These are phyloP conservation scores for Melikaiella ostensackeni DNA, from an alignment of 2,888 invertebrate genomes.

Conservation along the genomic window DNA sequence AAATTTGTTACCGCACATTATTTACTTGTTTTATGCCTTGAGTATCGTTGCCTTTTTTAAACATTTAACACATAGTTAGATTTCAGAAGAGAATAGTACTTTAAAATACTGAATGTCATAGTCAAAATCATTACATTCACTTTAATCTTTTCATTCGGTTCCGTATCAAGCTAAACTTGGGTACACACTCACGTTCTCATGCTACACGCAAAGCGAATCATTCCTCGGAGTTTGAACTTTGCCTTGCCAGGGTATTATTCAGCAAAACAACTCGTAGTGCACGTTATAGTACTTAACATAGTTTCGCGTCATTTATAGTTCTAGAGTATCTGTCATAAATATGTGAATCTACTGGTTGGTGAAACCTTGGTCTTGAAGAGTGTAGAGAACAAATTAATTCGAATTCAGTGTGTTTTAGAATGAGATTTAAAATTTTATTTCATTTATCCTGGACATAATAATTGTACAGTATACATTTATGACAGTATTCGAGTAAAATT, in stretches of 20 bases:
- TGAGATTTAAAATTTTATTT: too few relatives aligned
- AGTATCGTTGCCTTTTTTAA: neutral
- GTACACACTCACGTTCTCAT: neutral
- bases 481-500: too few relatives aligned
- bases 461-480: too few relatives aligned
- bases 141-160: neutral
- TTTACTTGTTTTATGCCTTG: neutral
- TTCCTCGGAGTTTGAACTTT: neutral
- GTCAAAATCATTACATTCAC: neutral
- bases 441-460: too few relatives aligned
- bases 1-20: neutral
- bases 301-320: neutral
- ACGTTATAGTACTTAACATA: too few relatives aligned
- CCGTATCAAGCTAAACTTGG: neutral
- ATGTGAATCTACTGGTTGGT: neutral
- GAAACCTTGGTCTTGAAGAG: neutral
- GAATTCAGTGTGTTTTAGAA: neutral
- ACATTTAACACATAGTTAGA: neutral
- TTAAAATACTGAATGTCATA: neutral
- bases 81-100: neutral
- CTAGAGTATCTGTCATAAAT: neutral
- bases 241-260: neutral
- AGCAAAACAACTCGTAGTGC: neutral
- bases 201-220: neutral
- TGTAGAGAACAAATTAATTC: neutral